These are phyloP conservation scores for Colletes collaris DNA, from an alignment of 2,888 invertebrate genomes.

Conservation along the genomic window DNA sequence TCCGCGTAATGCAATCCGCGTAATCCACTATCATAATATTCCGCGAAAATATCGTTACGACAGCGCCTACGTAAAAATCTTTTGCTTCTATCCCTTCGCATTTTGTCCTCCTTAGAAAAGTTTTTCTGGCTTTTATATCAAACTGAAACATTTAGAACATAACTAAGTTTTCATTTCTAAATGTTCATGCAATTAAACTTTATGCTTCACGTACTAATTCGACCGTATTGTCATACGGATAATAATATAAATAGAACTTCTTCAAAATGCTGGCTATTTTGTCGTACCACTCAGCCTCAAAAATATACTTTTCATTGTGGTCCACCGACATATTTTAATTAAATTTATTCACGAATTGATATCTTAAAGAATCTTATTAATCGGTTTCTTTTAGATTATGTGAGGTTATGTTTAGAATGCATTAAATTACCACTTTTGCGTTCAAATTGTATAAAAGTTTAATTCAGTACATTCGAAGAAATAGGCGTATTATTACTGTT, in stretches of 20 bases:
- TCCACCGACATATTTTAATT: constrained; percentile 67
- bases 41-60: constrained; percentile 89
- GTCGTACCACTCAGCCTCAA: constrained; percentile 95
- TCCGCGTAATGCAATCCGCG: constrained; percentile 88
- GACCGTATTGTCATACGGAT: constrained; percentile 89
- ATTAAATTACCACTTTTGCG: background rate
- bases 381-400: background rate
- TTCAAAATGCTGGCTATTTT: constrained; percentile 89
- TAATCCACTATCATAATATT: constrained; percentile 89
- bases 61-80: constrained; percentile 90
- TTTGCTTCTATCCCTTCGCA: constrained; percentile 87
- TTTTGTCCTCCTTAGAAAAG: constrained; percentile 88
- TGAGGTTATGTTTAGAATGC: background rate
- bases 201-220: constrained; percentile 88
- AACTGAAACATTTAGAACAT: constrained; percentile 82
- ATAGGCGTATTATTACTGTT: background rate
- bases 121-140: constrained; percentile 87
- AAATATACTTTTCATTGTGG: constrained; percentile 82
- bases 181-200: background rate
- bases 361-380: background rate
- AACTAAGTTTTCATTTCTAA: background rate
- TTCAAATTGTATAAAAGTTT: background rate
- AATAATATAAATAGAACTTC: constrained; percentile 91
- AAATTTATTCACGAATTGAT: background rate
- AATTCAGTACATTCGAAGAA: background rate